Conservation (phyloP, 2,113 vertebrate species). For the Pelecanoides urinatrix region DNA sequence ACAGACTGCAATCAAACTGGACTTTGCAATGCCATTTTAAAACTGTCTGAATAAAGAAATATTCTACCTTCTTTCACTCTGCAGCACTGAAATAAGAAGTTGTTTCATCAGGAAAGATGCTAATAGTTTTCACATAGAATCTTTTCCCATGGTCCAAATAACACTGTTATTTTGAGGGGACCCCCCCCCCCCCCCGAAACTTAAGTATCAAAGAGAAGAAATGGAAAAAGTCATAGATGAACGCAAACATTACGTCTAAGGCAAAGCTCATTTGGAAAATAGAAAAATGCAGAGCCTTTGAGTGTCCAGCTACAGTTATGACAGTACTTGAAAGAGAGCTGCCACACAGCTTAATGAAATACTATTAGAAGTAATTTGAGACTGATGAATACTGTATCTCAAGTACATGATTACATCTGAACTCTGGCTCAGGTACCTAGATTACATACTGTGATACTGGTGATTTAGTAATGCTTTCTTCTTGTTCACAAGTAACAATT, state of each 20-base stretch:
- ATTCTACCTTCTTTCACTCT: not conserved
- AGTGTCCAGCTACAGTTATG: not conserved
- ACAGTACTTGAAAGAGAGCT: not conserved
- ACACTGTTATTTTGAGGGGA: not conserved
- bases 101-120: not conserved
- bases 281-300: not conserved
- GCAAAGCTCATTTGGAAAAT: not conserved
- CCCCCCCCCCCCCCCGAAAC: rapidly evolving
- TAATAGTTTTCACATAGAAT: not conserved
- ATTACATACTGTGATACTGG: not conserved
- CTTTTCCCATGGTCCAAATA: not conserved
- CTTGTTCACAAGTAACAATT: not conserved
- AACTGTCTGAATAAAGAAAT: not conserved
- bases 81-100: not conserved
- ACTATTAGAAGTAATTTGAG: not conserved
- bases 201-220: not conserved
- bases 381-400: not conserved
- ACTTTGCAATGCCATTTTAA: not conserved
- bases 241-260: not conserved
- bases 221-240: not conserved
- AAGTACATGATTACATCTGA: not conserved
- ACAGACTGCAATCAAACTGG: not conserved
- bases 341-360: not conserved
- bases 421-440: not conserved
- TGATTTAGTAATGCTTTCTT: not conserved